Conservation (phyloP, 2,113 vertebrate genomes). For the Scatophagus argus region DNA sequence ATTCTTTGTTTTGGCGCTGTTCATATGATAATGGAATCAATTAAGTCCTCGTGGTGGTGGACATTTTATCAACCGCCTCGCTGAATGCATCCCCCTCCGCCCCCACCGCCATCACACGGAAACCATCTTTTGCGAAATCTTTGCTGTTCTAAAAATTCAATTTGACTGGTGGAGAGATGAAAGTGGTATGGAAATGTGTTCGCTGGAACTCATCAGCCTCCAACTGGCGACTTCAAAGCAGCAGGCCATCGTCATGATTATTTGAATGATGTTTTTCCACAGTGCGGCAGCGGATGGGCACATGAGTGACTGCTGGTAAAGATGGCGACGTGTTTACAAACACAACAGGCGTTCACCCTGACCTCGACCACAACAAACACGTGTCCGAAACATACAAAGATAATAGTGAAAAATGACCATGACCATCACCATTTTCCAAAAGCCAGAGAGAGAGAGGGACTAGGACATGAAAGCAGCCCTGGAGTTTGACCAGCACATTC, state of each 20-base stretch:
- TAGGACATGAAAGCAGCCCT: background rate
- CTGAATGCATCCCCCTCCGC: conserved; percentile 22
- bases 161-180: conserved; percentile 66
- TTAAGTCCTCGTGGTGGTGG: conserved; percentile 61
- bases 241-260: conserved; percentile 57
- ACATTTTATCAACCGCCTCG: conserved; percentile 49
- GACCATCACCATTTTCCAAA: background rate
- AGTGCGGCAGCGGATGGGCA: conserved; percentile 12
- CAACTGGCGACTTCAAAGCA: conserved; percentile 74
- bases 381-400: background rate
- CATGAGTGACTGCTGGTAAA: conserved; percentile 28
- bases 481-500: background rate
- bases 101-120: conserved; percentile 24
- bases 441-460: background rate
- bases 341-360: background rate
- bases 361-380: background rate
- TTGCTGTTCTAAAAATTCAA: conserved; percentile 57
- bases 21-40: conserved; percentile 70
- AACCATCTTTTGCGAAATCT: conserved; percentile 54
- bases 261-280: conserved; percentile 43
- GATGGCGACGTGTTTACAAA: conserved; percentile 15
- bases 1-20: conserved; percentile 69
- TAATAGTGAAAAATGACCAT: background rate
- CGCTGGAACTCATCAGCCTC: conserved; percentile 68
- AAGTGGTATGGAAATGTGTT: conserved; percentile 74